Percentiles rank a stretch among this genome's conserved stretches.
Evolutionary conservation across 2,113 vertebrate genomes (phyloP).

Genomic region (Caracal caracal): DNA sequence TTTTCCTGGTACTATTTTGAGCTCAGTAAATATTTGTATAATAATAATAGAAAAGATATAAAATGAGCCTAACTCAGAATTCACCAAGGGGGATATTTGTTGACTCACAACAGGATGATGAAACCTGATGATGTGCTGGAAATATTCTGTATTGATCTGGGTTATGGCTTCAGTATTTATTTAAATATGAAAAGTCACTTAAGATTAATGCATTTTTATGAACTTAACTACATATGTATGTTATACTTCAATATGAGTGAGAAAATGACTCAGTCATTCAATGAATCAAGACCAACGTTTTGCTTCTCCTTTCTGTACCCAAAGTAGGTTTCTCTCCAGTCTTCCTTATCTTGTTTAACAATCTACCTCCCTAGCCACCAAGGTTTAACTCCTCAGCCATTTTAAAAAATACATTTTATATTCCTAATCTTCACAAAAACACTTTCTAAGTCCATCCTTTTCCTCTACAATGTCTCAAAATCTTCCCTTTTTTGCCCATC

Average conservation of each 20-base stretch:
- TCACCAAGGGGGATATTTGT: not conserved
- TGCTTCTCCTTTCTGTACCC: not conserved
- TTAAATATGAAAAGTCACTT: constrained; percentile 21
- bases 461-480: not conserved
- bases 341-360: not conserved
- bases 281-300: not conserved
- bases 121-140: not conserved
- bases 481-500: not conserved
- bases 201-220: constrained; percentile 6
- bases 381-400: not conserved
- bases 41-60: not conserved
- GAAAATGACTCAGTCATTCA: not conserved
- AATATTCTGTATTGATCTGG: constrained; percentile 9
- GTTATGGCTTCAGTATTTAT: not conserved
- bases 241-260: not conserved
- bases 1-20: not conserved
- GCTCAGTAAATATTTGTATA: constrained; percentile 3
- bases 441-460: not conserved
- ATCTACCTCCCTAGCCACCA: not conserved
- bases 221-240: not conserved
- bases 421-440: not conserved
- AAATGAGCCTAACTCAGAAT: constrained; percentile 19
- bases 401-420: not conserved
- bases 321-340: not conserved
- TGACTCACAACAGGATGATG: not conserved